phyloP scores from a whole-genome alignment of 2,797 vertebrate genomes.

The Nyctibius grandis region DNA sequence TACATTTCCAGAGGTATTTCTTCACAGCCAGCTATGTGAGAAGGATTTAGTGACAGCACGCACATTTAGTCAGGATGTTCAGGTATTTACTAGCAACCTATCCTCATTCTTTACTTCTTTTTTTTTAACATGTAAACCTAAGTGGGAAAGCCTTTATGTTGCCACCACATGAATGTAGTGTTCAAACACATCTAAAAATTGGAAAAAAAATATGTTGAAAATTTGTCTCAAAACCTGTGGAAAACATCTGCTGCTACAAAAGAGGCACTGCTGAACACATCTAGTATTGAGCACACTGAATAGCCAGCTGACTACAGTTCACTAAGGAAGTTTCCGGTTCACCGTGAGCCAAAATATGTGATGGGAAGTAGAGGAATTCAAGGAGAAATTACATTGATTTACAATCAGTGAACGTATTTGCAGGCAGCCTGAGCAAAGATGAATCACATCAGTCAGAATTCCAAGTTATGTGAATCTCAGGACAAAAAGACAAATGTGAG shows the following conservation, averaged over 20 bases:
- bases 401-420: not conserved
- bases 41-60: not conserved
- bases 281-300: not conserved
- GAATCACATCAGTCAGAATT: not conserved
- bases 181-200: not conserved
- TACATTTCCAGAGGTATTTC: not conserved
- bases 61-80: not conserved
- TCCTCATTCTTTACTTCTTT: not conserved
- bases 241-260: not conserved
- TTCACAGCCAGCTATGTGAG: not conserved
- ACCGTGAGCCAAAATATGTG: not conserved
- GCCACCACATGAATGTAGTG: not conserved
- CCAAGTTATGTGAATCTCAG: not conserved
- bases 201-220: fast-evolving
- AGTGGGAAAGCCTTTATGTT: not conserved
- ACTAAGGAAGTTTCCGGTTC: not conserved
- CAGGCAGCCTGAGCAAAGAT: not conserved
- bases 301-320: not conserved
- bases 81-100: not conserved
- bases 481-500: not conserved
- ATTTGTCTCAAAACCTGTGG: not conserved
- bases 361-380: not conserved
- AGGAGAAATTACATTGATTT: not conserved
- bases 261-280: not conserved
- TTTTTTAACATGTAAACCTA: not conserved